Evolutionary conservation across 2,797 vertebrate genomes (phyloP), one percentile per base, ranked within the genome.

Genomic region (Betta splendens): DNA sequence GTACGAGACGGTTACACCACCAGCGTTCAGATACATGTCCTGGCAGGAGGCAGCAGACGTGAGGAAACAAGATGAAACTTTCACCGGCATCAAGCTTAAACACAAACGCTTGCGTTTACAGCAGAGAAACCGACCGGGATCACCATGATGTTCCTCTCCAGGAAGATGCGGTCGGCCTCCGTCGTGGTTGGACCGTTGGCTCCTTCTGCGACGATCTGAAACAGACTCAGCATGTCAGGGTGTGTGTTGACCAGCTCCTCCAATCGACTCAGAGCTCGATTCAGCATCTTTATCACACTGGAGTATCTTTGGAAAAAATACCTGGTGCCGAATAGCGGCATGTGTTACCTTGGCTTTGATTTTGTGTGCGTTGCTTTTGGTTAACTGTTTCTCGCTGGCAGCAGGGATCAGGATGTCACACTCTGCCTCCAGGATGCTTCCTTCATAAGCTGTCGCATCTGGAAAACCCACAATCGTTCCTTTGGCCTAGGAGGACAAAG

Each of bases 11-110:
- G 97, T 99, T 59, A 98, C 97, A 31, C 97, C 97, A 2, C 96
- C 97, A 1, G 97, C 96, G 1, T 98, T 99, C 87, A 99, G 85
- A 73, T 98, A 99, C 87, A 99, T 94, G 89, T 99, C 97, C 97
- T 98, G 77, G 3, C 0, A 2, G 22, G 35, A 21, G 9, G n/a
- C 31, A 10, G 9, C 15, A 1, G 15, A 3, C 8, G 22, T 3
- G 9, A 47, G 37, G 52, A 18, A 16, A 5, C 0, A 2, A 13
- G 15, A 35, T 3, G 7, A 13, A 11, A 18, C n/a, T n/a, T n/a
- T n/a, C n/a, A n/a, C n/a, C n/a, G n/a, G 7, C 15, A 4, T 25
- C 7, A 4, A 25, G 25, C 25, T 26, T 26, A 9, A 26, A 26
- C 25, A 25, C 23, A 25, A 7, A 28, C 9, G 18, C 11, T 38